Conservation (phyloP, 2,888 invertebrate genomes). For the Hirtodrosophila confusa region DNA sequence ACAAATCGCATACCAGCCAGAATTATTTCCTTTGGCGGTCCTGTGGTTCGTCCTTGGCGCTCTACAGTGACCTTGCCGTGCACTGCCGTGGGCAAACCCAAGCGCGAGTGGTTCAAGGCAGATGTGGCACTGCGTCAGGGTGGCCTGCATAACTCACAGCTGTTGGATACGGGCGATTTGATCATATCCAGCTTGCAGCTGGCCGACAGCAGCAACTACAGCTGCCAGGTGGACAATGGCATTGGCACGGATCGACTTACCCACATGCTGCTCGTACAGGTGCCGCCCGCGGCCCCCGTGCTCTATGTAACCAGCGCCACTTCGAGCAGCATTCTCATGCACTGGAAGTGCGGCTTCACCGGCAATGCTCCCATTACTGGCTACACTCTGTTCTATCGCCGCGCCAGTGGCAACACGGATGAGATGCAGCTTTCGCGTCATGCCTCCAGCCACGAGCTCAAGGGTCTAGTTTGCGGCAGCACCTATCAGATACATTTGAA, state of each 20-base stretch:
- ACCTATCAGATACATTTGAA: conserved; percentile 89
- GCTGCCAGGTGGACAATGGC: conserved; percentile 89
- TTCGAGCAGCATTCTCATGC: conserved; percentile 89
- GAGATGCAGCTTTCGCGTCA: conserved; percentile 88
- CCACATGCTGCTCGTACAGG: conserved; percentile 89
- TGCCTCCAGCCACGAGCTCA: conserved; percentile 88
- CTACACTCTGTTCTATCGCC: conserved; percentile 88
- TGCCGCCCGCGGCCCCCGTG: conserved; percentile 90
- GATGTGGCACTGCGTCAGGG: conserved; percentile 86
- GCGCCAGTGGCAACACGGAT: conserved; percentile 87
- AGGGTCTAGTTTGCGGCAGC: conserved; percentile 89
- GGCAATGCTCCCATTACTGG: conserved; percentile 89
- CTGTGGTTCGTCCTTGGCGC: conserved; percentile 88
- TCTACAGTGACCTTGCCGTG: conserved; percentile 88
- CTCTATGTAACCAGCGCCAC: conserved; percentile 91
- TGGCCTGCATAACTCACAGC: conserved; percentile 86
- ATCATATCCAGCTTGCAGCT: conserved; percentile 87
- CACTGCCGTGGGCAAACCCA: conserved; percentile 88
- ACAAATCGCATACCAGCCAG: conserved; percentile 88
- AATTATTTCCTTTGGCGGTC: conserved; percentile 89
- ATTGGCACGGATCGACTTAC: conserved; percentile 88
- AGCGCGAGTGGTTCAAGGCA: conserved; percentile 88
- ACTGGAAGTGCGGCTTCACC: conserved; percentile 90
- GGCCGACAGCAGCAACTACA: conserved; percentile 89
- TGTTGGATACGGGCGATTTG: conserved; percentile 88